Base-by-base conservation (phyloP, 2,888 invertebrate species). In the Habrosyne pyritoides region DNA sequence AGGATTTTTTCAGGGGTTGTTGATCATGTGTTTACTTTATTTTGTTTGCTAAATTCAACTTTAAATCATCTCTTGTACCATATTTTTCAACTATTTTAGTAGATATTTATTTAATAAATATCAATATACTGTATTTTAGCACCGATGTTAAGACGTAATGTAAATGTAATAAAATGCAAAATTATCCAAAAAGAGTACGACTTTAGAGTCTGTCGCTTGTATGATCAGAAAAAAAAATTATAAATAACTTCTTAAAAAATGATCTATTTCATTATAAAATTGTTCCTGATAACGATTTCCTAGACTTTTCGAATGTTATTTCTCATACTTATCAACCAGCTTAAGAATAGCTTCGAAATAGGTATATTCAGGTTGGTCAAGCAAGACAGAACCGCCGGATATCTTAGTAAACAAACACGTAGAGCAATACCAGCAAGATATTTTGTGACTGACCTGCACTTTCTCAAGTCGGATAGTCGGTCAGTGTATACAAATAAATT, bases 401-500 rank as follows among this genome's bases (percentile, higher is more conserved):
- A 49, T 49, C 24, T 49, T 21, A 62, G 57, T 79, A 81, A 83
- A 84, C 71, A 83, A 79, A 79, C 69, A 47, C 2, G 33, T 22
- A 8, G 24, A 24, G 26, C 24, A 64, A 57, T 63, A 65, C 67
- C 57, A 65, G 64, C 65, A 64, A 59, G 54, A 51, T 28, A 50
- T 53, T 47, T 59, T 42, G 58, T 42, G 54, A 54, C 53, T 62
- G 63, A 65, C 60, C 64, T 61, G 66, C 55, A 64, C 67, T 68
- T 70, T 71, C 65, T 63, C 42, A 42, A 42, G 14, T 42, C 42
- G 14, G 14, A 42, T 42, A 42, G 14, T 42, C 8, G 42, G 42
- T 42, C 42, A 42, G 42, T 24, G 7, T 42, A 42, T 42, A 42
- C 42, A 42, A 42, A 42, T 42, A 42, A 42, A 42, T 42, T 42